Evolutionary conservation across 2,797 vertebrate genomes (phyloP), one percentile per base, ranked within the genome.

Genomic region (Eulemur coronatus): DNA sequence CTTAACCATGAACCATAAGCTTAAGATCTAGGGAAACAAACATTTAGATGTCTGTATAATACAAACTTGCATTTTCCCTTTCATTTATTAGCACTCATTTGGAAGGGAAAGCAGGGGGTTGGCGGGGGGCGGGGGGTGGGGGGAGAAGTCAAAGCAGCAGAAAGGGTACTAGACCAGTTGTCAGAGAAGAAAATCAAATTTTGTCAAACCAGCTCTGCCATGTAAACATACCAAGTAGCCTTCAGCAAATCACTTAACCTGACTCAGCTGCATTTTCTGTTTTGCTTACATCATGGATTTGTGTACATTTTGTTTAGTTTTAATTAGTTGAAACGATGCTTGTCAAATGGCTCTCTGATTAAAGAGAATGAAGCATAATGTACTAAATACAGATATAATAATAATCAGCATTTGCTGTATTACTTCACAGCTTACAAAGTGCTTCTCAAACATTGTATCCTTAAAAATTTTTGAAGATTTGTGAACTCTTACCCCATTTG

Each of bases 381-480:
- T 67, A 78, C 24, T 73, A 87, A 78, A 92, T 85, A 81, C n/a
- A 94, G 30, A 89, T 4, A 81, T 30, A 79, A 55, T 61, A 84
- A 70, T 82, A 67, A 84, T 35, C 50, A 65, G 18, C 43, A 61
- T 81, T 48, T 84, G 20, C 22, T 80, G 0, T 80, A 59, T 81
- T 57, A 30, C 3, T 17, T 84, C 84, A 52, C 22, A 79, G 57
- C 70, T 79, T 86, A 61, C 15, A 35, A 81, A 95, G 28, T 93
- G 22, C 7, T 73, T 94, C 67, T 81, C 63, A 92, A 87, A 72
- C n/a, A 70, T 82, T 86, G 12, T 94, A 90, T 81, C 61, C 50
- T 87, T 97, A 91, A 84, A 57, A 61, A 91, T 78, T 92, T 93
- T 75, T 35, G 91, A 96, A 55, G 38, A 84, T 81, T 86, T 96